Evolutionary conservation across 2,888 invertebrate species (phyloP), one percentile per base, ranked within the genome.

Genomic region (Caenorhabditis panamensis): DNA sequence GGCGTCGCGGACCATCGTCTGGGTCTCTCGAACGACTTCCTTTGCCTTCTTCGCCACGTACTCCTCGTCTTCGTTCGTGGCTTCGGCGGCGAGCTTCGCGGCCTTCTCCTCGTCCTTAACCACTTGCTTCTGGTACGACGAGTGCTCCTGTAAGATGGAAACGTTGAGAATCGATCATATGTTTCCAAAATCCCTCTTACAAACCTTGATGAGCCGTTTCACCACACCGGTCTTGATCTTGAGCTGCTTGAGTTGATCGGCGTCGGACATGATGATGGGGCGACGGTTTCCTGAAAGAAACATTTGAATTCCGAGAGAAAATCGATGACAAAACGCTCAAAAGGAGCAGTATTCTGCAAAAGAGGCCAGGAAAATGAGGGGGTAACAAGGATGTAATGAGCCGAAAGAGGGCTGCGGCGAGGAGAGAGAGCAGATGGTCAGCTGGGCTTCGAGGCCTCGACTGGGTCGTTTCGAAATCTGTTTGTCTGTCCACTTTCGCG

Each of bases 171-270:
- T 31, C 9, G 31, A 13, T 16, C 24, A 20, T 18, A 47, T 3
- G 9, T 36, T 26, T n/a, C n/a, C 5, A 6, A 24, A 16, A 6
- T n/a, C n/a, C n/a, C n/a, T n/a, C n/a, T 20, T 9, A 41, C 41
- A 2, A 18, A 83, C 83, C 82, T 85, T 85, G 44, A 82, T 47
- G n/a, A 80, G 72, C 13, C 85, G 72, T 69, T 84, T 82, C 11
- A 85, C 75, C 24, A 84, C 82, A 8, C 82, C 83, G 9, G 83
- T 84, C 64, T 85, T 85, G 71, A 85, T 85, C 22, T 84, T 83
- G 22, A 85, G 63, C 37, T 79, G 76, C 37, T 84, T 85, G 18
- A 81, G 56, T 51, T 82, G 77, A n/a, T 62, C 80, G 31, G 80
- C 63, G 28, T 83, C 82, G 20, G 79, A 59, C 84, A 84, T 84